A percentile compares a stretch with the other conserved stretches of the same genome.
phyloP scores from a whole-genome alignment of 2,797 vertebrate species.

The Champsocephalus esox region DNA sequence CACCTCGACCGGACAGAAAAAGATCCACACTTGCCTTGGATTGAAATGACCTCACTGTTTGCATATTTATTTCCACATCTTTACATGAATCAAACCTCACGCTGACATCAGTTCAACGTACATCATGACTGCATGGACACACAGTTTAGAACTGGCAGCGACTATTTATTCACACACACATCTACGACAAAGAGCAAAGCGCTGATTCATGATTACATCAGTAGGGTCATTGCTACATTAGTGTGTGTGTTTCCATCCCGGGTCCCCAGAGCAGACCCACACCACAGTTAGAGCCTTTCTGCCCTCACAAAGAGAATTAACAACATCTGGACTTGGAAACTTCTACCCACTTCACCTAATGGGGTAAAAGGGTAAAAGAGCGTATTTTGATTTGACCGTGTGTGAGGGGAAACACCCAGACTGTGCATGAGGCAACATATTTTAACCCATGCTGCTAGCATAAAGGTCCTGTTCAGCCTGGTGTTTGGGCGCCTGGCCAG shows the following conservation, averaged over 20 bases:
- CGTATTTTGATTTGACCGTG: conserved; percentile 30
- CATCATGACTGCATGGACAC: background rate
- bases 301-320: conserved; percentile 57
- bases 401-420: conserved; percentile 46
- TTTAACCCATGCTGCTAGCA: conserved; percentile 22
- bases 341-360: conserved; percentile 47
- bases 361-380: conserved; percentile 36
- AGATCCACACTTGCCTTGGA: conserved; percentile 14
- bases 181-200: conserved; percentile 23
- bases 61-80: conserved; percentile 67
- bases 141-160: conserved; percentile 11
- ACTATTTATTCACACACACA: conserved; percentile 14
- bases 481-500: conserved; percentile 32
- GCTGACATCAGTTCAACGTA: conserved; percentile 42
- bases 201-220: conserved; percentile 51
- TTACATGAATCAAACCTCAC: conserved; percentile 22
- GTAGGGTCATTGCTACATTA: conserved; percentile 20
- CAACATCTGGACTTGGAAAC: conserved; percentile 74
- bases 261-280: conserved; percentile 48
- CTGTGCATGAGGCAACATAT: conserved; percentile 17
- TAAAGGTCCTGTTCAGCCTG: conserved; percentile 54
- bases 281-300: conserved; percentile 17
- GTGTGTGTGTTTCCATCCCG: conserved; percentile 52
- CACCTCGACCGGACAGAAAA: conserved; percentile 13
- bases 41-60: conserved; percentile 49